Evolutionary conservation across 1,140 invertebrate species (phyloP), one percentile per base, ranked within the genome.

Genomic region (Drosophila sulfurigaster): DNA sequence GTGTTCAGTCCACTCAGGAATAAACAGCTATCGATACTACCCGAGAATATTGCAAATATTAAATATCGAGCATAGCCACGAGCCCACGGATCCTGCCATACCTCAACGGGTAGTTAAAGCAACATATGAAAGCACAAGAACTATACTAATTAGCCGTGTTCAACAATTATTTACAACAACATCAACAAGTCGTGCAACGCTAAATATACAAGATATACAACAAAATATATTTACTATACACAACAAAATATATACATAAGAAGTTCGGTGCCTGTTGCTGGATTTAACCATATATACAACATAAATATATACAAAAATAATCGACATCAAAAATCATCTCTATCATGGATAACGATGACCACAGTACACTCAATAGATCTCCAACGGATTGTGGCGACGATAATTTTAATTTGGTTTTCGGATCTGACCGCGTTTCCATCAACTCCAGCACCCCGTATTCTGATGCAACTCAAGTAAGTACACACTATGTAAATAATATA

Each of bases 401-500:
- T 56, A 60, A 81, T 59, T 54, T 64, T 62, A 75, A 75, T 66
- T 65, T 74, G 66, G 75, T 97, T 74, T 98, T 98, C 93, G 97
- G 97, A 78, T 98, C 97, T 45, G 95, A 97, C 91, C 94, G 96
- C 69, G 96, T 99, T 86, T 96, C 97, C 93, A 96, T 97, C 93
- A 96, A 97, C 93, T 98, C 98, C 10, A 94, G 95, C 30, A 99
- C 98, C 49, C 98, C 98, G 13, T 99, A 99, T 93, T 97, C 98
- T 71, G 98, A 99, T 94, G 98, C 98, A 45, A 99, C 98, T 75
- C 97, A 98, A 96, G 97, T 98, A 95, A 95, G 95, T 93, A 66
- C 30, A 20, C 20, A 64, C 46, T n/a, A 11, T 7, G 1, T 10
- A 52, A 1, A 30, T 30, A n/a, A 20, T 5, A 51, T 5, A 8